A percentile compares a stretch with the other conserved stretches of the same genome.
Evolutionary conservation across 2,113 vertebrate species (phyloP).

Genomic region (Rynchops niger): DNA sequence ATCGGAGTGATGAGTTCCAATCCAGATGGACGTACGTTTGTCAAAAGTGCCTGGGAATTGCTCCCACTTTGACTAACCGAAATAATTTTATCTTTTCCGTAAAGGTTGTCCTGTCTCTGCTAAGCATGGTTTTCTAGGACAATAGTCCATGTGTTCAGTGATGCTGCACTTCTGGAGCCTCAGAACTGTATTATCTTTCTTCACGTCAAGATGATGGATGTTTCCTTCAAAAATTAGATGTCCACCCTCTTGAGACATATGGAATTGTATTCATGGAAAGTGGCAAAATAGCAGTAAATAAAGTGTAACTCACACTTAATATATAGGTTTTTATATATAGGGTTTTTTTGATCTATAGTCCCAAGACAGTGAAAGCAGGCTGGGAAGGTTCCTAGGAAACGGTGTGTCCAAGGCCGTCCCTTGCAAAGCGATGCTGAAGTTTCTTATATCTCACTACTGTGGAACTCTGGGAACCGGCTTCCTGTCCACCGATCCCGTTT

Average conservation of each 20-base stretch:
- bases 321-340: neutral
- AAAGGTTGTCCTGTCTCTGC: neutral
- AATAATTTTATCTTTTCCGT: neutral
- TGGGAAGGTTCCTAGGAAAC: neutral
- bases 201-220: neutral
- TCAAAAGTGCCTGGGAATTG: neutral
- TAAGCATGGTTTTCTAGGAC: neutral
- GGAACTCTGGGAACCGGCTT: neutral
- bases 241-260: neutral
- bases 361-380: neutral
- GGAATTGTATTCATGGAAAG: neutral
- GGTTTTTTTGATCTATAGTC: neutral
- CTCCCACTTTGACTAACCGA: neutral
- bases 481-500: neutral
- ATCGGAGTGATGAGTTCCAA: neutral
- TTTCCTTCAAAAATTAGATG: neutral
- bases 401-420: neutral
- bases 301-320: neutral
- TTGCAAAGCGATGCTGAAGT: neutral
- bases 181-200: neutral
- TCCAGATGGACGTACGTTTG: rapidly evolving
- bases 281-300: neutral
- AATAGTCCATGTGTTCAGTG: neutral
- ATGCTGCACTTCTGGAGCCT: neutral
- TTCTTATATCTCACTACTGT: neutral